Evolutionary conservation across 1,140 invertebrate species (phyloP), one percentile per base, ranked within the genome.

Genomic region (Augochlora pura): DNA sequence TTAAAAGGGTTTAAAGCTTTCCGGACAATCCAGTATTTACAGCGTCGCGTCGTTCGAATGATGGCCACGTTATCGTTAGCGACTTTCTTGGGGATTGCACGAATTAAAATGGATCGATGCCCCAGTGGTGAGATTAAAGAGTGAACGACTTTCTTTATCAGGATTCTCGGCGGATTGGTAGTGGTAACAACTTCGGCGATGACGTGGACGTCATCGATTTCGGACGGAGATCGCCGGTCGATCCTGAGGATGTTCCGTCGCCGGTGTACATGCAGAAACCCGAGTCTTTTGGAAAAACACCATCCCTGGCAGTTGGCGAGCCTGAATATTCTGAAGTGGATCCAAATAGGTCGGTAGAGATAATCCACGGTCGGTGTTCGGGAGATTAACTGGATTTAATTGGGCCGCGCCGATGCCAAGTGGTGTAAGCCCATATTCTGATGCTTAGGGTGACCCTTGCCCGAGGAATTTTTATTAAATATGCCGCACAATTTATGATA

Each of bases 291-390:
- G 85, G 85, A 59, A 80, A 80, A 73, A 52, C 59, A 54, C 16
- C 71, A 1, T 75, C 75, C 10, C 59, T 80, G 49, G 38, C 60
- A 2, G 12, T 57, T 2, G 80, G 74, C 59, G 59, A 72, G 21
- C 46, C 67, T 0, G 77, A 72, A 27, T 57, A 73, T 70, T 16
- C 63, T 25, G 70, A 83, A 79, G 71, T 79, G 68, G 60, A 72
- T 78, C 69, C 60, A 78, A 78, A 78, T 78, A 78, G 76, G 76
- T 78, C 60, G 76, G 76, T 72, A 78, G 60, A 78, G 76, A 78
- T 78, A 72, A 78, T 72, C 68, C 71, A 42, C 63, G 76, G 60
- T 57, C 76, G 38, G 23, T 72, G 76, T 65, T 42, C 60, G 21
- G 14, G 59, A 42, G 77, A 75, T 80, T 80, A 67, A 67, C 18